These are phyloP conservation scores for Gryllus longicercus DNA, from an alignment of 2,888 invertebrate genomes.

Conservation along the genomic window DNA sequence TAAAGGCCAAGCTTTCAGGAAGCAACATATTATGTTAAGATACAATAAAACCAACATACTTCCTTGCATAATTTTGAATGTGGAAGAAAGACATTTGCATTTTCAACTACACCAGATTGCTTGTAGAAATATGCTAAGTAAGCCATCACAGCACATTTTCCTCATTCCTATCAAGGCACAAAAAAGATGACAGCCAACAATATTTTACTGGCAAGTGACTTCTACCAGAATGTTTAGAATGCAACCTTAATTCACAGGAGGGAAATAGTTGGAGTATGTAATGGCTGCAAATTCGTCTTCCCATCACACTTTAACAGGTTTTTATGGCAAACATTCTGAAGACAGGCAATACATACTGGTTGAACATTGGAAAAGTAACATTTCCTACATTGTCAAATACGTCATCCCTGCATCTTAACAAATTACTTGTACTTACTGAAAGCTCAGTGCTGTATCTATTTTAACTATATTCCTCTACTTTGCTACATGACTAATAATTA, in stretches of 20 bases:
- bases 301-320: too few relatives aligned
- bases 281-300: neutral
- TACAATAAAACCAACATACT: neutral
- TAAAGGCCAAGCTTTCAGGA: neutral
- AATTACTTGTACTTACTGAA: neutral
- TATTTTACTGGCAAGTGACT: neutral
- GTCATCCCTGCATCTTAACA: conserved; percentile 9
- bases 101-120: neutral
- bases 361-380: too few relatives aligned
- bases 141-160: conserved; percentile 7
- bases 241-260: neutral
- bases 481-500: neutral
- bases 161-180: neutral
- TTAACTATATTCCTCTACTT: neutral
- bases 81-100: too few relatives aligned
- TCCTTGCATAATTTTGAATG: too few relatives aligned
- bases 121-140: neutral
- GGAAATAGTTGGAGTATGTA: neutral
- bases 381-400: neutral
- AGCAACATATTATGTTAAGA: conserved; percentile 3
- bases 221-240: too few relatives aligned
- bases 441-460: neutral
- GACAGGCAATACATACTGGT: too few relatives aligned
- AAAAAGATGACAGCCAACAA: neutral
- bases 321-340: too few relatives aligned